Percentiles rank a stretch among this genome's conserved stretches.
Conservation (phyloP, 2,113 vertebrate species). For the Tenebrosternarchus preto region DNA sequence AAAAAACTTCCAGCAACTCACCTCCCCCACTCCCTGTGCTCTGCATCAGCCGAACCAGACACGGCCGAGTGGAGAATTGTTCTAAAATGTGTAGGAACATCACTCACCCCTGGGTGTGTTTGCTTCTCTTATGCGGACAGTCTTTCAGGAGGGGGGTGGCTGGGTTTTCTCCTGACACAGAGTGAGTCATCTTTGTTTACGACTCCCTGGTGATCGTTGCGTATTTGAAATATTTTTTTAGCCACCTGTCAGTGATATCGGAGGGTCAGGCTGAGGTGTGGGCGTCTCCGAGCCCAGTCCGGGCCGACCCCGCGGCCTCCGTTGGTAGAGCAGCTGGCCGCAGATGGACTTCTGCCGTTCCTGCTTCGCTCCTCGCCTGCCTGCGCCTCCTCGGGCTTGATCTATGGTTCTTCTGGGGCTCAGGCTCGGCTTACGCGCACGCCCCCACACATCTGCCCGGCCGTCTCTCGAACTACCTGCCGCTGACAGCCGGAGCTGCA, state of each 20-base stretch:
- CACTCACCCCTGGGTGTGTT: slow-evolving; percentile 3
- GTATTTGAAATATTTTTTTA: background rate
- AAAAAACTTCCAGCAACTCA: background rate
- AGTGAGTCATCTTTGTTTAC: background rate
- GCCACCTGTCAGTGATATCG: background rate
- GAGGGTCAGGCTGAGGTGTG: background rate
- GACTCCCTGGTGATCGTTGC: slow-evolving; percentile 8
- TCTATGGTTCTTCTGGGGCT: background rate
- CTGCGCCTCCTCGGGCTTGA: background rate
- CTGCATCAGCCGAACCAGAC: background rate
- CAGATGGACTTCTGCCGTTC: background rate
- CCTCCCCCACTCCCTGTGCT: background rate
- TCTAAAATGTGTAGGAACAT: background rate
- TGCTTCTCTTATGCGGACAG: background rate
- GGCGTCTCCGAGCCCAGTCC: background rate
- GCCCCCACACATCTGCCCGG: background rate
- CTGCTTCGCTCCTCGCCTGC: background rate
- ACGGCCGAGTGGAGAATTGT: slow-evolving; percentile 1
- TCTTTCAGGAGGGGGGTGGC: background rate
- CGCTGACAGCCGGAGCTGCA: too few relatives aligned
- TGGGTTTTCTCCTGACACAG: background rate
- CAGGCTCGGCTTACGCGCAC: background rate
- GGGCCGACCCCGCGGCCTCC: background rate
- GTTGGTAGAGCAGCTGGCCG: background rate
- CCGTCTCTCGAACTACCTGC: background rate